Evolutionary conservation across 1,140 invertebrate species (phyloP), one percentile per base, ranked within the genome.

Genomic region (Tachypleus tridentatus): DNA sequence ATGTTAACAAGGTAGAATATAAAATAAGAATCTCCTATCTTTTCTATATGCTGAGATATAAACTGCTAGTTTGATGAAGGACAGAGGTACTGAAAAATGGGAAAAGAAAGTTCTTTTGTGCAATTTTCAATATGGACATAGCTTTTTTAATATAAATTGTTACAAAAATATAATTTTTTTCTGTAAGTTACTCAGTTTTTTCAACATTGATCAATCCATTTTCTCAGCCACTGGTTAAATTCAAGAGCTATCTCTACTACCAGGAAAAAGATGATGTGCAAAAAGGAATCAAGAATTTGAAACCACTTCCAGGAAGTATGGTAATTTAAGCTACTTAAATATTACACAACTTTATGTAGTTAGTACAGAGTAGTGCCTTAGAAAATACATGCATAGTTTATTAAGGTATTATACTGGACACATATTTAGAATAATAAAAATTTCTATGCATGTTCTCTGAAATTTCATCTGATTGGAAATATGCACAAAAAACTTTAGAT

Each of bases 201-300:
- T 29, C 29, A 29, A 29, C 29, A 29, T 29, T 29, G 29, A 29
- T 29, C 29, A 29, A 29, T 68, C 78, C 68, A 57, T 69, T 54
- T 70, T 77, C 79, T 65, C 74, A 96, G 89, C 93, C 94, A 3
- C 79, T 98, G 61, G 91, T 98, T 1, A 97, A 97, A 79, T 97
- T 97, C 76, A 98, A 98, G 80, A 95, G 91, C 72, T 93, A 97
- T 78, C 79, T 97, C 0, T 99, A 98, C 78, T 98, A 96, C 74
- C 95, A 99, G 82, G 94, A 98, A 73, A 97, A 98, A 77, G 95
- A 98, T 78, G 87, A 93, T 74, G 85, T 94, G 10, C 82, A 85
- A 59, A 88, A 93, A 77, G 86, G 87, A 56, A 76, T 93, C 3
- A 95, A 93, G 78, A 84, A 84, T 66, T 77, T 98, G 4, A 85